phyloP scores from a whole-genome alignment of 1,140 invertebrate genomes.

The Drosophila auraria region DNA sequence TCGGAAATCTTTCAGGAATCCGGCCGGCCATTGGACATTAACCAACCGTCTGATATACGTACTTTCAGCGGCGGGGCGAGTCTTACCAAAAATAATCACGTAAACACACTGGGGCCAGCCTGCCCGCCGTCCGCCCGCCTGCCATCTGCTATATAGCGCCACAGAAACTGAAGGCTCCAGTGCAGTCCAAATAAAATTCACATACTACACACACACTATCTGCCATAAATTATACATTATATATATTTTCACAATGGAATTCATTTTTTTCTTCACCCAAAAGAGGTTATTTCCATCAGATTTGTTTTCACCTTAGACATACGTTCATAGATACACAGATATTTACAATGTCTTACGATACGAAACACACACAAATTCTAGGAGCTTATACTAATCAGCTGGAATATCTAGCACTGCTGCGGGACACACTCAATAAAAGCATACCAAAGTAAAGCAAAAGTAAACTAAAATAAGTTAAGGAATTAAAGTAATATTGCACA shows the following conservation, averaged over 20 bases:
- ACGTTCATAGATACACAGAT: conserved; percentile 29
- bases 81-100: conserved; percentile 39
- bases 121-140: conserved; percentile 15
- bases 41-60: conserved; percentile 36
- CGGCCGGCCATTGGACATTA: conserved; percentile 21
- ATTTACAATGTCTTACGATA: conserved; percentile 38
- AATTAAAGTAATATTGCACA: conserved; percentile 51
- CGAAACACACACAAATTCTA: conserved; percentile 7
- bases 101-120: conserved; percentile 57
- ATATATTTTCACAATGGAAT: conserved; percentile 60
- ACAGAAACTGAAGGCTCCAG: conserved; percentile 33
- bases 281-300: conserved; percentile 21
- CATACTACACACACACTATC: conserved; percentile 13
- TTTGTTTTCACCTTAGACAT: conserved; percentile 19
- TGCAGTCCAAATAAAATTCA: conserved; percentile 48
- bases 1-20: conserved; percentile 32
- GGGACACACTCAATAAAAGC: conserved; percentile 11
- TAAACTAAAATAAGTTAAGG: conserved; percentile 28
- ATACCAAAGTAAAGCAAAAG: conserved; percentile 11
- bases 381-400: conserved; percentile 8
- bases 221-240: conserved; percentile 55
- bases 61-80: conserved; percentile 52
- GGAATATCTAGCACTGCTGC: conserved; percentile 13
- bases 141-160: conserved; percentile 60
- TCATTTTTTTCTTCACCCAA: conserved; percentile 44